phyloP scores from a whole-genome alignment of 1,140 invertebrate genomes.

The Drosophila repletoides region DNA sequence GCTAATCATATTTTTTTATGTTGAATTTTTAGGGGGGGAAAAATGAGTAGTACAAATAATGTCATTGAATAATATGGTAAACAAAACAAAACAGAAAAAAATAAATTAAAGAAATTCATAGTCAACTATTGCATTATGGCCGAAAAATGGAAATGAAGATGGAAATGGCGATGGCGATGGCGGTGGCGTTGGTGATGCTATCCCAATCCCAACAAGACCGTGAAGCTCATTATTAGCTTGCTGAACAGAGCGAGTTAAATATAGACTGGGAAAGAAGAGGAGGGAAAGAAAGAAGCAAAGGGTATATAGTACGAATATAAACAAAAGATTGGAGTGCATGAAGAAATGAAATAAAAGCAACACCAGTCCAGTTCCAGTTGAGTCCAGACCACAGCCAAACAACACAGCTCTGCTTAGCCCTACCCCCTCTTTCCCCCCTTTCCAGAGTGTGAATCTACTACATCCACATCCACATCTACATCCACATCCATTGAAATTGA shows the following conservation, averaged over 20 bases:
- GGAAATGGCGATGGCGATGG: slow-evolving; percentile 40
- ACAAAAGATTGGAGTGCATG: slow-evolving; percentile 68
- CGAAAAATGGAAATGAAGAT: slow-evolving; percentile 61
- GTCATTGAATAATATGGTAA: slow-evolving; percentile 35
- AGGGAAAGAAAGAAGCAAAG: not conserved
- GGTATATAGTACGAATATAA: too few species aligned
- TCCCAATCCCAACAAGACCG: slow-evolving; percentile 75
- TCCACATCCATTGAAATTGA: slow-evolving; percentile 71
- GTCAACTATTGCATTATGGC: slow-evolving; percentile 65
- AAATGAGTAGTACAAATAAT: slow-evolving; percentile 19
- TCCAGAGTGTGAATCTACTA: slow-evolving; percentile 45
- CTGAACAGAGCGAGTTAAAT: slow-evolving; percentile 8
- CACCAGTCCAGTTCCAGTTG: slow-evolving; percentile 52
- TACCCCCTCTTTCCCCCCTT: too few species aligned
- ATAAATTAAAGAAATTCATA: slow-evolving; percentile 65
- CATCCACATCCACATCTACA: slow-evolving; percentile 3
- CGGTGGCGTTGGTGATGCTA: slow-evolving; percentile 22
- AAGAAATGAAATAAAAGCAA: slow-evolving; percentile 72
- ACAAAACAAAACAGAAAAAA: slow-evolving; percentile 28
- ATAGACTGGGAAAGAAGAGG: not conserved
- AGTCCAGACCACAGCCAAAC: slow-evolving; percentile 40
- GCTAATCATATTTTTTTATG: slow-evolving; percentile 27
- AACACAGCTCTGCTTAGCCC: not conserved
- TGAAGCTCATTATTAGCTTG: slow-evolving; percentile 73
- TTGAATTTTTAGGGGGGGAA: not conserved